phyloP scores from a whole-genome alignment of 2,797 vertebrate species.

The Hydrophis major region DNA sequence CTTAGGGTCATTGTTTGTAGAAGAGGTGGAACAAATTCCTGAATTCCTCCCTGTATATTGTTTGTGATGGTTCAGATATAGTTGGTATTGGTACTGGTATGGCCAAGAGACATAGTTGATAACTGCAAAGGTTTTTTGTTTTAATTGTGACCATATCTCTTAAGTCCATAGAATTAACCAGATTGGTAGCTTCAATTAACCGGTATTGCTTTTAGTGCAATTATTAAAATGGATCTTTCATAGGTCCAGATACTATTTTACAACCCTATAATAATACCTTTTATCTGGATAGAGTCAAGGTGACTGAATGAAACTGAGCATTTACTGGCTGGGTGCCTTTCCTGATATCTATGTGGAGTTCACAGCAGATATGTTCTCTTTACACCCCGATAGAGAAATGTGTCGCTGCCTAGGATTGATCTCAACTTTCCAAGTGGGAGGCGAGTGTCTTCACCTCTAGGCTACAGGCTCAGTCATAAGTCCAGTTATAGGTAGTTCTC shows the following conservation, averaged over 20 bases:
- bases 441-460: neutral
- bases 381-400: no score
- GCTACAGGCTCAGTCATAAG: no score
- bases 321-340: neutral
- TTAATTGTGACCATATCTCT: neutral
- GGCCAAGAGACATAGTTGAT: neutral
- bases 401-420: neutral
- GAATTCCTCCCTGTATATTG: neutral
- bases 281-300: no score
- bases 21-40: neutral
- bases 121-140: neutral
- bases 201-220: neutral
- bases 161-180: neutral
- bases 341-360: no score
- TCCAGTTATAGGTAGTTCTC: no score
- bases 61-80: neutral
- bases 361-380: no score
- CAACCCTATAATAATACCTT: no score
- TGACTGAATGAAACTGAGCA: neutral
- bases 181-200: neutral
- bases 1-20: neutral
- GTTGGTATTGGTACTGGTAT: neutral
- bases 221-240: neutral
- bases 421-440: neutral
- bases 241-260: neutral